Evolutionary conservation across 2,888 invertebrate genomes (phyloP).

Genomic region (Drosophila affinis): DNA sequence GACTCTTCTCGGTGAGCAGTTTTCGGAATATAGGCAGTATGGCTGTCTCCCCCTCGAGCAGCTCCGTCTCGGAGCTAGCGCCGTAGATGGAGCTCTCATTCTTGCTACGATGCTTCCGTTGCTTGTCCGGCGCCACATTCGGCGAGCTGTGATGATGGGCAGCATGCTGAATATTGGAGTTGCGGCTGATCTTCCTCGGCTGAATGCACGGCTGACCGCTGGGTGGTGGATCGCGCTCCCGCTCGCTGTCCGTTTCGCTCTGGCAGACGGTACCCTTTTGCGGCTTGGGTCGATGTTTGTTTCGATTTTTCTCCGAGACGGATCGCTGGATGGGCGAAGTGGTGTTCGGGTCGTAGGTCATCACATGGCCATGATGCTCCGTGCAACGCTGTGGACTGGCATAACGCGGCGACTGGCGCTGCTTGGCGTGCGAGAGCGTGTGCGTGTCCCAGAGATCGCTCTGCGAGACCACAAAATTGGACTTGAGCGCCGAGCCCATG

Average conservation of each 20-base stretch:
- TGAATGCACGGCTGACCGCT: conserved; percentile 75
- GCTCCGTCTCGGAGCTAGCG: conserved; percentile 92
- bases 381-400: conserved; percentile 83
- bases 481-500: conserved; percentile 83
- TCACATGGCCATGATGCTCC: conserved; percentile 83
- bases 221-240: conserved; percentile 82
- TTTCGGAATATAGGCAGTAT: conserved; percentile 96
- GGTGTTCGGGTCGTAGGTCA: conserved; percentile 78
- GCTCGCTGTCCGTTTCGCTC: conserved; percentile 85
- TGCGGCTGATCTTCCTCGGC: conserved; percentile 80
- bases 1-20: conserved; percentile 92
- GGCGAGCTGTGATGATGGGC: conserved; percentile 87
- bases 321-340: conserved; percentile 86
- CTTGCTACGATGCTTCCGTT: conserved; percentile 81
- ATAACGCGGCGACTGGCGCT: conserved; percentile 83
- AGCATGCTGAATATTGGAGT: conserved; percentile 81
- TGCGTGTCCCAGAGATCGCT: conserved; percentile 88
- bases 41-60: conserved; percentile 90
- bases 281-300: conserved; percentile 84
- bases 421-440: conserved; percentile 85
- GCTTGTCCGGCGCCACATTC: conserved; percentile 85
- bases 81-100: conserved; percentile 86
- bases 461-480: conserved; percentile 87
- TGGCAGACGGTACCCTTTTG: conserved; percentile 85
- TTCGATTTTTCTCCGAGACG: conserved; percentile 87